Evolutionary conservation across 1,140 invertebrate species (phyloP).

Genomic region (Drosophila takahashii): DNA sequence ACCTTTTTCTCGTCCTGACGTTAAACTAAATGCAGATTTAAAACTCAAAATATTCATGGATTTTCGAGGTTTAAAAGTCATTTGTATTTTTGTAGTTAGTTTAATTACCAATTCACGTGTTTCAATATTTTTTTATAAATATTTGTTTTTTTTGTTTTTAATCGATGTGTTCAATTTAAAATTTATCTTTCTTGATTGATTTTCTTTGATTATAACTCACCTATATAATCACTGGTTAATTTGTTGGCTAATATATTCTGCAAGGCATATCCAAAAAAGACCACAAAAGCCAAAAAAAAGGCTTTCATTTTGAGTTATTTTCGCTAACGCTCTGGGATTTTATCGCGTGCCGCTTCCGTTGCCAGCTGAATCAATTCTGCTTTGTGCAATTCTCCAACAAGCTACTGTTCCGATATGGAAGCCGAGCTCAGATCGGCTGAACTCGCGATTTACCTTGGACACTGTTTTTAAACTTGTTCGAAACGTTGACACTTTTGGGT

Average conservation of each 20-base stretch:
- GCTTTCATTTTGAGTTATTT: constrained; percentile 41
- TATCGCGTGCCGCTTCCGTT: constrained; percentile 69
- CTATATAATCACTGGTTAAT: constrained; percentile 43
- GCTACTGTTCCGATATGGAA: constrained; percentile 20
- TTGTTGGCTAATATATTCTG: constrained; percentile 29
- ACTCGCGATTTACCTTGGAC: constrained; percentile 45
- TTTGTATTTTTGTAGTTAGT: no score
- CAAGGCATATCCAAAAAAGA: constrained; percentile 12
- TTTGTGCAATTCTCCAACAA: constrained; percentile 13
- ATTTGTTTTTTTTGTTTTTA: no score
- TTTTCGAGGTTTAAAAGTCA: no score
- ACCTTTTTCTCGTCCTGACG: no score
- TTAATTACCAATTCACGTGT: no score
- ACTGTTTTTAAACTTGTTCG: constrained; percentile 40
- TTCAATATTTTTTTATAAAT: no score
- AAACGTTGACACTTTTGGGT: constrained; percentile 53
- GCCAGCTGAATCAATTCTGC: constrained; percentile 21
- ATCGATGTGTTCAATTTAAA: no score
- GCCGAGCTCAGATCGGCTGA: constrained; percentile 21
- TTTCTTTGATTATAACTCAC: constrained; percentile 12
- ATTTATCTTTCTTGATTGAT: background rate
- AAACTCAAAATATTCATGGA: no score
- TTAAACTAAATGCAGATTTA: no score
- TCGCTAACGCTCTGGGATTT: constrained; percentile 26
- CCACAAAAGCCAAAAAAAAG: constrained; percentile 16